phyloP scores from a whole-genome alignment of 2,797 vertebrate genomes.

The Alexandromys oeconomus region DNA sequence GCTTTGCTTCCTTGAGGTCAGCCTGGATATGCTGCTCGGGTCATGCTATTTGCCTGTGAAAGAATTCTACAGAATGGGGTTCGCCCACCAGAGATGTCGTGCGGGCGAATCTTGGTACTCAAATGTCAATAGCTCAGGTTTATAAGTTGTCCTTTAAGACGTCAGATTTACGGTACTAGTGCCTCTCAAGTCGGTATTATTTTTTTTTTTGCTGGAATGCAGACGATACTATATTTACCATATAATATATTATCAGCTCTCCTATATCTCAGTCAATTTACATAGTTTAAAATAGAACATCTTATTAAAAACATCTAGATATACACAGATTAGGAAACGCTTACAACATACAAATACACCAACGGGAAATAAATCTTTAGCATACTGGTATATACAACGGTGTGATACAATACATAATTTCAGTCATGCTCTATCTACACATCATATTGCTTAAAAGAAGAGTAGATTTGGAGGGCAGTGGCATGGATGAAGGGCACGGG shows the following conservation, averaged over 20 bases:
- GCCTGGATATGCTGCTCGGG: conserved; percentile 83
- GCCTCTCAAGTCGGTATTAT: conserved; percentile 93
- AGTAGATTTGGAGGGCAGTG: conserved; percentile 92
- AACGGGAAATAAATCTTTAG: conserved; percentile 99
- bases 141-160: conserved; percentile 96
- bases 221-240: conserved; percentile 96
- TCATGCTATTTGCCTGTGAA: conserved; percentile 87
- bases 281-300: conserved; percentile 99
- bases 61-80: conserved; percentile 86
- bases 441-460: conserved; percentile 99
- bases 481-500: conserved; percentile 86
- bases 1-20: conserved; percentile 87
- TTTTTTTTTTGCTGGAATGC: conserved; percentile 94
- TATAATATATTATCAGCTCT: conserved; percentile 95
- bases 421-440: conserved; percentile 99
- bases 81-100: conserved; percentile 82
- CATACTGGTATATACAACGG: conserved; percentile 99
- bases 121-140: conserved; percentile 91
- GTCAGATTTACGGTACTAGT: conserved; percentile 93
- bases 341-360: conserved; percentile 99
- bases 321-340: conserved; percentile 99
- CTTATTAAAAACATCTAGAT: conserved; percentile 99
- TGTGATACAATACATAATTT: conserved; percentile 98
- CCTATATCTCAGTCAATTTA: conserved; percentile 99
- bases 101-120: conserved; percentile 82